Base-by-base conservation (phyloP, 2,113 vertebrate species). In the Pterocles gutturalis region DNA sequence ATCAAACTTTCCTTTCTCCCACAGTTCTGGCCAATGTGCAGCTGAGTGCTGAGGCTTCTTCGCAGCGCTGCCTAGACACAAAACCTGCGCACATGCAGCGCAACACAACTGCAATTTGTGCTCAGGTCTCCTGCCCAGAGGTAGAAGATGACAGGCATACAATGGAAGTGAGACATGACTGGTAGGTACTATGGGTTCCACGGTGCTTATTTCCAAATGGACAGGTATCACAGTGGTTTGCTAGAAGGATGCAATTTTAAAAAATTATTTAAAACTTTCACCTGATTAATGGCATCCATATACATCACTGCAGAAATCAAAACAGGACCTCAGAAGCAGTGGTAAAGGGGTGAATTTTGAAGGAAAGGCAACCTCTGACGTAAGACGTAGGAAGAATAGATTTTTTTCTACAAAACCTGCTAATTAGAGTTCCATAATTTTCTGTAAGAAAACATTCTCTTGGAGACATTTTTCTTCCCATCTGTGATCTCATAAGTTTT, bases 131-230 rank as follows among this genome's bases (percentile, higher is more conserved):
- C 54, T 78, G 58, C 34, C 49, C 33, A 31, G 45, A 5, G 5
- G 58, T 9, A 78, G 64, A 31, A 55, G 34, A 29, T 21, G 46
- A 36, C 51, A 66, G 69, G 41, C 29, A 21, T 8, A 26, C 7
- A n/a, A 22, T 8, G 4, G 69, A 65, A 84, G 14, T 22, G 54
- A 78, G 46, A 45, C 0, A 0, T n/a, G 64, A 57, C 34, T 53
- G 26, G 3, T 16, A 33, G 2, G 21, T 26, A 25, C 38, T 34
- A 17, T 24, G n/a, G 17, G 17, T 36, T 67, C 65, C 61, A 75
- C 3, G 0, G 33, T 31, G 28, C 34, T 94, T 58, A 33, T 41
- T 60, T 82, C 46, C 48, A 91, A 36, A 69, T 81, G 34, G 82
- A 73, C 16, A 29, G n/a, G 14, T 31, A 77, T 19, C 25, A 26